Evolutionary conservation across 92 coral and sea anemone species (phyloP).

Genomic region (Paramuricea clavata): DNA sequence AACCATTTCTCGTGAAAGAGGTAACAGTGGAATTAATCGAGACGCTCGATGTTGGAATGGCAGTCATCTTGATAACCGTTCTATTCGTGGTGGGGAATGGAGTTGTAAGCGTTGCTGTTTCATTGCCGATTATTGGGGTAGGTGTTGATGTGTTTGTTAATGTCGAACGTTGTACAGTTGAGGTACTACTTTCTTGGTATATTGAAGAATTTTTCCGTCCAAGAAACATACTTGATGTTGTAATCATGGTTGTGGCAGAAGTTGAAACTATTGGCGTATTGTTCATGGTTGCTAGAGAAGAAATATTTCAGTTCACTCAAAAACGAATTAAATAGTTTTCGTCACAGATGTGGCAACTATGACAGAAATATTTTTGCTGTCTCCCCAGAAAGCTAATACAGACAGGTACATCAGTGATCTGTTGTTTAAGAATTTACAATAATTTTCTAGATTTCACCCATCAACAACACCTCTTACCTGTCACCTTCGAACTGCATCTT

Average conservation of each 20-base stretch:
- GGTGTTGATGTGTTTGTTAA: background rate
- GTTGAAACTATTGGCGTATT: background rate
- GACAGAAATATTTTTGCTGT: too few species aligned
- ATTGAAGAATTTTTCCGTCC: background rate
- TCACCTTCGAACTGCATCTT: constrained; percentile 17
- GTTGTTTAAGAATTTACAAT: too few species aligned
- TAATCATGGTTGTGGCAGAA: background rate
- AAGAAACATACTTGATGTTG: background rate
- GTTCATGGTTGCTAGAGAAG: background rate
- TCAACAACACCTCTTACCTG: background rate
- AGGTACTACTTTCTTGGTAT: background rate
- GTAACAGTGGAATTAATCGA: background rate
- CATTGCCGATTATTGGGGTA: background rate
- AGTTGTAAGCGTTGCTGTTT: background rate
- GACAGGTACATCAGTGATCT: too few species aligned
- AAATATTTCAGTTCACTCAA: background rate
- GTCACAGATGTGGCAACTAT: too few species aligned
- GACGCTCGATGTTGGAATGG: background rate
- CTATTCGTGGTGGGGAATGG: background rate
- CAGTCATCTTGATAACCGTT: background rate
- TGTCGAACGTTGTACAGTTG: background rate
- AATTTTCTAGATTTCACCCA: too few species aligned
- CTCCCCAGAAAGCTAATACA: too few species aligned
- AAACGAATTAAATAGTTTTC: too few species aligned
- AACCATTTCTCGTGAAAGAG: background rate